Evolutionary conservation across 2,113 vertebrate genomes (phyloP), one percentile per base, ranked within the genome.

Genomic region (Symphodus melops): DNA sequence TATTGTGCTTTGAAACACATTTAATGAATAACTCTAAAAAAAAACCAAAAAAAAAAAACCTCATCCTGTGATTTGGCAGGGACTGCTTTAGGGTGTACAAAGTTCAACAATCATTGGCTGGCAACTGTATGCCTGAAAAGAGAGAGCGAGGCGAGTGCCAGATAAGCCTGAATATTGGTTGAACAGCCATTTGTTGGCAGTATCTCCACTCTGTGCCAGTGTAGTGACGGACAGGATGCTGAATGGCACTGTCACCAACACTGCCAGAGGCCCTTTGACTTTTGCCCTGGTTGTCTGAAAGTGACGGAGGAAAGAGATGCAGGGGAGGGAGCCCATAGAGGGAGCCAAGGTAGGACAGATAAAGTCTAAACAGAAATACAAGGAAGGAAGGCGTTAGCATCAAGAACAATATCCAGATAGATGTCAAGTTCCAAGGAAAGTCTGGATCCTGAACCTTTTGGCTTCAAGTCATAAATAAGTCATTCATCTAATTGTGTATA

Each of bases 211-310:
- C 2, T 33, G 58, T 81, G 90, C 86, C 89, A 84, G 86, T 53
- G 58, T 81, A 82, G 84, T 84, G 87, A 92, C 86, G 85, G 89
- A 86, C 83, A 44, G 90, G 77, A 77, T 68, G 83, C 71, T 83
- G 81, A 79, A 68, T 17, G 56, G 72, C 36, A 51, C 66, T 62
- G 77, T 64, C 71, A 68, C 52, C 44, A 51, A 54, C 65, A 1
- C 77, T 77, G 85, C 86, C 82, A 82, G 76, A 69, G 90, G 73
- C 57, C 57, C 80, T 21, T n/a, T 76, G 86, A 87, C 89, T 81
- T 85, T 65, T 85, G 79, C 78, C 79, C 87, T 68, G 53, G 63
- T 78, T 79, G 82, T 86, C 85, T 74, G 59, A 44, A 36, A 68
- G 82, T 72, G 63, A 77, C 51, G 53, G 41, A 21, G 57, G 54